Evolutionary conservation across 2,888 invertebrate species (phyloP), one percentile per base, ranked within the genome.

Genomic region (Matsumyia berberina): DNA sequence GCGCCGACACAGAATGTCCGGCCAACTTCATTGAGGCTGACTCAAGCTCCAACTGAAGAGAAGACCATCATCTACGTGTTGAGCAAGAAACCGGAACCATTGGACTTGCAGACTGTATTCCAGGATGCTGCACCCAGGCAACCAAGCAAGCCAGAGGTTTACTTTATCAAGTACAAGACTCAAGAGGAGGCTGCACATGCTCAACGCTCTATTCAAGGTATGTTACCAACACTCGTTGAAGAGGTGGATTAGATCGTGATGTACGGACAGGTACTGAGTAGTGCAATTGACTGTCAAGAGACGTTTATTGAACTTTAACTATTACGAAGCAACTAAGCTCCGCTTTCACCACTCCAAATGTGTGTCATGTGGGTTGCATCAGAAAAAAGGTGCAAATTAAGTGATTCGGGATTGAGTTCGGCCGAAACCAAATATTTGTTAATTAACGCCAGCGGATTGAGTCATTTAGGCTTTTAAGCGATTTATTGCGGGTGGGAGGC

Each of bases 21-120:
- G 46, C 86, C 88, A 33, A 87, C 89, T 0, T 85, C 89, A 0
- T 11, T 91, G 7, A 89, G 88, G 0, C 76, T 90, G 0, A 87
- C 90, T 33, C 90, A 90, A 49, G 89, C 89, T 0, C 90, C 90
- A 0, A 88, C 87, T 29, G 91, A 92, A 86, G 92, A 92, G 76
- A 92, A 91, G 88, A 92, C 92, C 29, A 90, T 92, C 35, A 91
- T 92, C 69, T 92, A 92, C 87, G 91, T 92, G 51, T 87, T 92
- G 64, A 90, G 90, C 57, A 92, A 91, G 80, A 91, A 91, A 74
- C 88, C 89, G 0, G 91, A 91, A 78, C 89, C 90, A 0, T 53
- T 90, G 7, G 90, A 91, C 19, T 87, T 91, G 81, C 88, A 91
- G 62, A 78, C 90, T 0, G 88, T 89, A 31, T 76, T 91, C 7